These are phyloP conservation scores for Nebria salina DNA, from an alignment of 2,888 invertebrate genomes.

Conservation along the genomic window DNA sequence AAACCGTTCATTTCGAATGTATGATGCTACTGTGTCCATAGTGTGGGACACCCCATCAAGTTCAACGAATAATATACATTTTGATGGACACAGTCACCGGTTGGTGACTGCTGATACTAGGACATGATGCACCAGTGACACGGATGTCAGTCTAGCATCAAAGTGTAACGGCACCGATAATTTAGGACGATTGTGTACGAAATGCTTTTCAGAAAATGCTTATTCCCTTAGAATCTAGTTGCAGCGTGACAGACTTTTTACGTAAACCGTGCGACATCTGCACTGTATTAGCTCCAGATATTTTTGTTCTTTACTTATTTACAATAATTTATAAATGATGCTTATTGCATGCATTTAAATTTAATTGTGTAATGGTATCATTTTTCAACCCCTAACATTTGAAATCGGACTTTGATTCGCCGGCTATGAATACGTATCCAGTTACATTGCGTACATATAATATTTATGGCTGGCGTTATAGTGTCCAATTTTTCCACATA, in stretches of 20 bases:
- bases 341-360: too few relatives aligned
- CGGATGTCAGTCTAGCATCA: conserved; percentile 32
- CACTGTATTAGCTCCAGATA: neutral
- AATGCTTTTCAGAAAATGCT: conserved; percentile 10
- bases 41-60: neutral
- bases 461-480: conserved; percentile 34
- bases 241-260: neutral
- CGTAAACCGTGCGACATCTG: neutral
- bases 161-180: conserved; percentile 36
- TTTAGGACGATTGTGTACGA: conserved; percentile 34
- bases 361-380: neutral
- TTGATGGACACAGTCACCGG: neutral
- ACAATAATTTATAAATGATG: too few relatives aligned
- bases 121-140: neutral
- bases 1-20: neutral
- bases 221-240: neutral
- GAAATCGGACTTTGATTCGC: neutral
- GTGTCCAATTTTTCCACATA: conserved; percentile 38
- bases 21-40: neutral
- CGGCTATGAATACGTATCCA: neutral
- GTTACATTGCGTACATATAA: conserved; percentile 36
- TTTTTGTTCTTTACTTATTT: too few relatives aligned
- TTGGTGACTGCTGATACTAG: conserved; percentile 8
- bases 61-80: neutral
- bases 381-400: neutral